A percentile compares a stretch with the other conserved stretches of the same genome.
Conservation (phyloP, 1,140 invertebrate genomes). For the Ruditapes philippinarum region DNA sequence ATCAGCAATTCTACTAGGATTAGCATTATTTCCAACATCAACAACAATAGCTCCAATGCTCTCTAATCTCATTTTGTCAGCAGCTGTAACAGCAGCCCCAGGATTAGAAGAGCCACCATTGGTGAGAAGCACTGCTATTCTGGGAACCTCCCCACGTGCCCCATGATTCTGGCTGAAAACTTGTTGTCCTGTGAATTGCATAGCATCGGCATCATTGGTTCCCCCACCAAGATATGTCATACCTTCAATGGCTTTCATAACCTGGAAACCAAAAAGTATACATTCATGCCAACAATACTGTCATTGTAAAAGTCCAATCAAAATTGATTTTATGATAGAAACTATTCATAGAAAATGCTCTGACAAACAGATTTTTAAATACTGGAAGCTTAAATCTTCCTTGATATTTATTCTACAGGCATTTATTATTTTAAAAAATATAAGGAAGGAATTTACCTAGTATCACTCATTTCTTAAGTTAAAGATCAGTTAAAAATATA, state of each 20-base stretch:
- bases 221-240: slow-evolving; percentile 74
- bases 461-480: too few relatives aligned
- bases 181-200: slow-evolving; percentile 73
- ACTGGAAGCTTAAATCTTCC: too few relatives aligned
- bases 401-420: too few relatives aligned
- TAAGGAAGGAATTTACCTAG: too few relatives aligned
- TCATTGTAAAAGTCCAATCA: not conserved
- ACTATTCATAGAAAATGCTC: not conserved
- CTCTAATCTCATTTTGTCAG: slow-evolving; percentile 58
- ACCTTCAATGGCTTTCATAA: slow-evolving; percentile 73
- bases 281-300: not conserved
- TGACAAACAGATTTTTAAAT: too few relatives aligned
- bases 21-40: slow-evolving; percentile 73
- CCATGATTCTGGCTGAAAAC: slow-evolving; percentile 73
- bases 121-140: slow-evolving; percentile 76
- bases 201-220: slow-evolving; percentile 78
- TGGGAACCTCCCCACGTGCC: slow-evolving; percentile 74
- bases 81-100: slow-evolving; percentile 57
- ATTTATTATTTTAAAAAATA: too few relatives aligned
- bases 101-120: slow-evolving; percentile 69
- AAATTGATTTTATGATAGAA: not conserved
- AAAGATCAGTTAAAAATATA: too few relatives aligned
- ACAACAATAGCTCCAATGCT: slow-evolving; percentile 74
- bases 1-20: slow-evolving; percentile 75
- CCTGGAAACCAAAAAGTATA: slow-evolving; percentile 37